Base-by-base conservation (phyloP, 2,888 invertebrate genomes). In the Metallyticus violacea region DNA sequence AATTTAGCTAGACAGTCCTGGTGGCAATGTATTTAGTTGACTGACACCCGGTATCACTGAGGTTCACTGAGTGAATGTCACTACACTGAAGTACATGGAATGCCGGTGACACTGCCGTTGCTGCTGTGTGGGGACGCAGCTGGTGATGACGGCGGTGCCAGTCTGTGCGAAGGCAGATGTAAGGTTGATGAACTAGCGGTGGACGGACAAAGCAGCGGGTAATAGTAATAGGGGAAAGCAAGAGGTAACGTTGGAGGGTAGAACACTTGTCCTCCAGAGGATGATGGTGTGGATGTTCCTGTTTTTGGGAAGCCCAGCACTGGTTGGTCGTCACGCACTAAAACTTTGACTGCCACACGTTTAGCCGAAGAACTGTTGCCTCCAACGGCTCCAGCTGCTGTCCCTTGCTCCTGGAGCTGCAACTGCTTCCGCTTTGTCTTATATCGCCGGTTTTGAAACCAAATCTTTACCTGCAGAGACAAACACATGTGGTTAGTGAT, bases 391-490 rank as follows among this genome's bases (percentile, higher is more conserved):
- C 40, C 40, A 29, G 86, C 85, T 26, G 89, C 88, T 7, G 88
- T 87, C 3, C 88, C 85, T 81, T 89, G 88, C 80, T 90, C 90
- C 87, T 91, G 96, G 92, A 97, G 96, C 90, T 98, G 97, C 85
- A 98, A 94, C 90, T 98, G 97, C 92, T 98, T 97, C 90, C 98
- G 93, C 91, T 98, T 99, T 15, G 98, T 98, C 92, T 99, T 99
- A 92, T 98, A 98, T 81, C 97, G 93, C 81, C 97, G 93, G 90
- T 97, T 97, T 90, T 97, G 96, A 91, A 97, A 97, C 97, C 97
- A 97, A 88, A 95, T 95, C 91, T 95, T 95, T 28, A 92, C 91
- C 40, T 62, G 90, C 91, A 89, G 7, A 89, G 89, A 77, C 40
- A 87, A 86, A 40, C 26, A 26, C 22, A 1, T 15, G 2, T 15